Base-by-base conservation (phyloP, 2,888 invertebrate genomes). In the Pardosa pseudoannulata region DNA sequence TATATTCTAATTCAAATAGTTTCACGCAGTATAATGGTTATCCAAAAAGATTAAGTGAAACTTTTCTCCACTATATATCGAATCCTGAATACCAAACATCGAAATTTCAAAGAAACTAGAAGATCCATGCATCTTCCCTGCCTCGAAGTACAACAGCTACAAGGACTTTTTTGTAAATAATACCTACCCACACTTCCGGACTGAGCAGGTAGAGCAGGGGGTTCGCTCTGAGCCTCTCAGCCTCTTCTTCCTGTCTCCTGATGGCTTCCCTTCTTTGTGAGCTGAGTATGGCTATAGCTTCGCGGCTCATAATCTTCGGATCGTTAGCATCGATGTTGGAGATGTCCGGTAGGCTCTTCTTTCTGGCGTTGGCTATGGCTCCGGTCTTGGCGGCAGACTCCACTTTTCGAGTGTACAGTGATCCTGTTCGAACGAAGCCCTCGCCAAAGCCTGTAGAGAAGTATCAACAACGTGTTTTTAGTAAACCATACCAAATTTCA, bases 121-220 rank as follows among this genome's bases (percentile, higher is more conserved):
- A n/a, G n/a, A n/a, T n/a, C n/a, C n/a, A n/a, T n/a, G n/a, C n/a
- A n/a, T n/a, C n/a, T n/a, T n/a, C n/a, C n/a, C n/a, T n/a, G n/a
- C n/a, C n/a, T n/a, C n/a, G n/a, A n/a, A n/a, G n/a, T n/a, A n/a
- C n/a, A n/a, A n/a, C n/a, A n/a, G n/a, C n/a, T 36, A 36, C 5
- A 11, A 36, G 36, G 5, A 36, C 36, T 36, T 11, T n/a, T n/a
- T n/a, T n/a, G 16, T 46, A 46, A 16, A 46, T 9, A 36, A 9
- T 56, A 87, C 93, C 93, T 93, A 98, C 98, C 96, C 97, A 97
- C 90, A 98, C 96, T 94, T 97, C 96, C 91, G 98, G 98, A 95
- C 97, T 97, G 94, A 97, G 95, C 92, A 98, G 94, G 93, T 97
- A 98, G 90, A 98, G 95, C 91, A 98, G 94, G 91, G 98, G 98